Evolutionary conservation across 2,797 vertebrate species (phyloP).

Genomic region (Peromyscus melanophrys): DNA sequence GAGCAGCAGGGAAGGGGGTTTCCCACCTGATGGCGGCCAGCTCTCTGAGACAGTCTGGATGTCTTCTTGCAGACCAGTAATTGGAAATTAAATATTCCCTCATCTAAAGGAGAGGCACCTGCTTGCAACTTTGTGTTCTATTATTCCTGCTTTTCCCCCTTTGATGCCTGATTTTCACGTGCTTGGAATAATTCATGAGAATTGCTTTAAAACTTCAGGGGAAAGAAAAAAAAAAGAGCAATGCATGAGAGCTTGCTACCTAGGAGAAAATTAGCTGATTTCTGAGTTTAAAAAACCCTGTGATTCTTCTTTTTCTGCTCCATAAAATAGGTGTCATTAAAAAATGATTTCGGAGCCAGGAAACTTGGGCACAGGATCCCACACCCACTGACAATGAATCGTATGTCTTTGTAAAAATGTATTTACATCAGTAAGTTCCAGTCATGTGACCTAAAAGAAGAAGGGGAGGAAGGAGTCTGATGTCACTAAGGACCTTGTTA

Average conservation of each 20-base stretch:
- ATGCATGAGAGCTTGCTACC: slow-evolving; percentile 28
- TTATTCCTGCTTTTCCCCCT: slow-evolving; percentile 68
- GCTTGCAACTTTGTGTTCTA: slow-evolving; percentile 66
- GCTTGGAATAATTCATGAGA: slow-evolving; percentile 81
- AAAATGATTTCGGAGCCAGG: background rate
- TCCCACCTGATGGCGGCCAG: slow-evolving; percentile 35
- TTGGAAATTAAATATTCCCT: slow-evolving; percentile 77
- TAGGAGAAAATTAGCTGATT: slow-evolving; percentile 45
- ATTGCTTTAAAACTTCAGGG: slow-evolving; percentile 71
- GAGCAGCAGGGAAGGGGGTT: slow-evolving; percentile 42
- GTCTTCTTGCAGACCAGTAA: slow-evolving; percentile 68
- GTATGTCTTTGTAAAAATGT: background rate
- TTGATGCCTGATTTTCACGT: slow-evolving; percentile 72
- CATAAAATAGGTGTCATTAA: background rate
- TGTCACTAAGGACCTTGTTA: background rate
- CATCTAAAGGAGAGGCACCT: slow-evolving; percentile 62
- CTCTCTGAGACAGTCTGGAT: slow-evolving; percentile 58
- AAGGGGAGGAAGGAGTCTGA: background rate
- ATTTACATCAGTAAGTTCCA: slow-evolving; percentile 6
- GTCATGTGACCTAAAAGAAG: background rate
- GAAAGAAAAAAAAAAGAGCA: background rate
- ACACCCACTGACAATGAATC: background rate
- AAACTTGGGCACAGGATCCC: background rate
- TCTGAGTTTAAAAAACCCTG: slow-evolving; percentile 49
- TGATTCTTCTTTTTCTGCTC: background rate